Conservation (phyloP, 2,888 invertebrate genomes). For the Cryptocephalus primarius region DNA sequence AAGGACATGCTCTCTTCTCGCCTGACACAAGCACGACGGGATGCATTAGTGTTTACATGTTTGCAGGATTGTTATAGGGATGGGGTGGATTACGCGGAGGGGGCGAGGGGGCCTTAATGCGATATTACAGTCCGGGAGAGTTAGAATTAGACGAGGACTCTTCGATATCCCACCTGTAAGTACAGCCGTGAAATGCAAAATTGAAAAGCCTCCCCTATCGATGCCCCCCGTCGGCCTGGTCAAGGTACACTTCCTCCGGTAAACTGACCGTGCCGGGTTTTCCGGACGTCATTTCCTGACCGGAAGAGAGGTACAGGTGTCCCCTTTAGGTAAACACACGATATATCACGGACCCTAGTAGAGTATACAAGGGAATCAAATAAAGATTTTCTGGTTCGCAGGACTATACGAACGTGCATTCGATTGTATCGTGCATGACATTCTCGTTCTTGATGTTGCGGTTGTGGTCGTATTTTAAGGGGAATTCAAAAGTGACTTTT, state of each 20-base stretch:
- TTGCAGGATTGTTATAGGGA: not conserved
- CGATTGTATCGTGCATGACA: too few species aligned
- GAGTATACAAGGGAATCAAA: not conserved
- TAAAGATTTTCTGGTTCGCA: not conserved
- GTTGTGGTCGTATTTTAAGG: too few species aligned
- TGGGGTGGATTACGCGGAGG: too few species aligned
- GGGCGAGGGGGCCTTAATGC: too few species aligned
- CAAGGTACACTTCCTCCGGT: conserved; percentile 19
- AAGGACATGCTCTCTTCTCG: not conserved
- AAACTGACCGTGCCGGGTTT: conserved; percentile 18
- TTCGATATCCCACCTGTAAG: too few species aligned
- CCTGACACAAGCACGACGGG: not conserved
- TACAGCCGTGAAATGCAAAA: too few species aligned
- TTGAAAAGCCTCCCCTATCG: too few species aligned
- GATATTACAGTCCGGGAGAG: too few species aligned
- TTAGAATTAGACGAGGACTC: too few species aligned
- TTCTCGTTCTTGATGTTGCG: too few species aligned
- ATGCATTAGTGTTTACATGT: not conserved
- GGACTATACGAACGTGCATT: too few species aligned
- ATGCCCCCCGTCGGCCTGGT: conserved; percentile 3
- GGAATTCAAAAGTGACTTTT: too few species aligned
- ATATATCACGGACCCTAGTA: not conserved
- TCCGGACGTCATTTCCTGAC: conserved; percentile 29
- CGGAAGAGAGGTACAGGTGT: conserved; percentile 30
- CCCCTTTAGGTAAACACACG: conserved; percentile 30